Evolutionary conservation across 2,888 invertebrate genomes (phyloP), one percentile per base, ranked within the genome.

Genomic region (Cynaeus angustus): DNA sequence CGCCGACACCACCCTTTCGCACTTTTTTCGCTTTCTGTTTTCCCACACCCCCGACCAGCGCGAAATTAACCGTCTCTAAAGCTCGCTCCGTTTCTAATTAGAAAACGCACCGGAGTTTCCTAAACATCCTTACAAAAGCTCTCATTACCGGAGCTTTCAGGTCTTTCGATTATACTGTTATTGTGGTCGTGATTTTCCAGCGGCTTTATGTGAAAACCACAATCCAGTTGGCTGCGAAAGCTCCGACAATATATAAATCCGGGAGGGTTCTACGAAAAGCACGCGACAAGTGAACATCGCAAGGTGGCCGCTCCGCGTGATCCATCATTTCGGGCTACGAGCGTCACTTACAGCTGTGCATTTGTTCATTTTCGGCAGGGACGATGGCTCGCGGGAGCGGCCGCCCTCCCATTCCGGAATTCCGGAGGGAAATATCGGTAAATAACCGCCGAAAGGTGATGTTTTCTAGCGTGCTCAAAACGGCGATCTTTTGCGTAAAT

Each of bases 271-370:
- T 21, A 4, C 21, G 21, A 21, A 21, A 21, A 21, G 21, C 21
- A 4, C 30, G 41, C 62, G 50, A 48, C 61, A 61, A 61, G 61
- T 61, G 61, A 62, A 64, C 64, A 53, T 64, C 64, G 52, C 53
- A 53, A 64, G 64, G 64, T 64, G 64, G 64, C 50, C 53, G 64
- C 14, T 0, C n/a, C 21, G 28, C 33, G 33, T 38, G 38, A 64
- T 64, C 64, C 64, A 53, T 64, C 64, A 64, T 53, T 41, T 52
- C 43, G 50, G 16, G 9, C 12, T 28, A 4, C 5, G 10, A 4
- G 64, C 43, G 64, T 64, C 64, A 53, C 38, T 41, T 41, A n/a
- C 64, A 64, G 64, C 41, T 64, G 64, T 52, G 64, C 62, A 62
- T 64, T 52, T 64, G 52, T 62, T 61, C 46, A 46, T 21, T 52